Percentiles rank a stretch among this genome's conserved stretches.
Evolutionary conservation across 2,888 invertebrate genomes (phyloP).

Genomic region (Drosophila seclusa): DNA sequence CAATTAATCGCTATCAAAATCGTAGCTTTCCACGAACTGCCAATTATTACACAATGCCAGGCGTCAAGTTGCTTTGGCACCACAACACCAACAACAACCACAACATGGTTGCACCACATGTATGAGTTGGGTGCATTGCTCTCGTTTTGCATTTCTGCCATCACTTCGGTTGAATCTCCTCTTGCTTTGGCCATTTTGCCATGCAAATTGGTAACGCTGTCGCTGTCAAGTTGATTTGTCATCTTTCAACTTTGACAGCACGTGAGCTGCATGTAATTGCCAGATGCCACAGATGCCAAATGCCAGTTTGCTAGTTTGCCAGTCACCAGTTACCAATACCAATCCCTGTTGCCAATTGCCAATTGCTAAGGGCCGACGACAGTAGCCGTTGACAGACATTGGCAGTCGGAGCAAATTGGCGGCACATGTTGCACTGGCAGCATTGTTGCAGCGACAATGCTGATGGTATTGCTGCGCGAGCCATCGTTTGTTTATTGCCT

Average conservation of each 20-base stretch:
- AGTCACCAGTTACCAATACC: slow-evolving; percentile 28
- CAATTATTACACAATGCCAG: slow-evolving; percentile 78
- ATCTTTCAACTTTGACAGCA: slow-evolving; percentile 80
- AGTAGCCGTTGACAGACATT: slow-evolving; percentile 67
- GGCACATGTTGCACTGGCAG: slow-evolving; percentile 56
- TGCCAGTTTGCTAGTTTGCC: slow-evolving; percentile 16
- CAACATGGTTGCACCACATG: slow-evolving; percentile 14
- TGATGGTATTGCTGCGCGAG: neutral
- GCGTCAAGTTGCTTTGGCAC: slow-evolving; percentile 65
- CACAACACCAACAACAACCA: slow-evolving; percentile 24
- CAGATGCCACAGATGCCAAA: slow-evolving; percentile 47
- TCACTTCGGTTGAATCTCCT: slow-evolving; percentile 64
- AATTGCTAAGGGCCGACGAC: slow-evolving; percentile 58
- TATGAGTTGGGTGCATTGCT: slow-evolving; percentile 46
- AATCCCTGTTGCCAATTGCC: slow-evolving; percentile 24
- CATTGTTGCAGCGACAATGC: slow-evolving; percentile 21
- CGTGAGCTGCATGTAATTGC: slow-evolving; percentile 80
- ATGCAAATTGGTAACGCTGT: slow-evolving; percentile 73
- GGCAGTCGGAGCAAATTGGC: slow-evolving; percentile 75
- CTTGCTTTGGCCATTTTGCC: slow-evolving; percentile 67
- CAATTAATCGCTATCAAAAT: slow-evolving; percentile 77
- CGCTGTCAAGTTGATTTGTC: slow-evolving; percentile 77
- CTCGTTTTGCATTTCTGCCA: slow-evolving; percentile 59
- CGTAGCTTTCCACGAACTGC: slow-evolving; percentile 73
- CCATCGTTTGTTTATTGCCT: slow-evolving; percentile 38